A percentile compares a stretch with the other conserved stretches of the same genome.
Conservation (phyloP, 1,140 invertebrate genomes). For the Spodoptera frugiperda region DNA sequence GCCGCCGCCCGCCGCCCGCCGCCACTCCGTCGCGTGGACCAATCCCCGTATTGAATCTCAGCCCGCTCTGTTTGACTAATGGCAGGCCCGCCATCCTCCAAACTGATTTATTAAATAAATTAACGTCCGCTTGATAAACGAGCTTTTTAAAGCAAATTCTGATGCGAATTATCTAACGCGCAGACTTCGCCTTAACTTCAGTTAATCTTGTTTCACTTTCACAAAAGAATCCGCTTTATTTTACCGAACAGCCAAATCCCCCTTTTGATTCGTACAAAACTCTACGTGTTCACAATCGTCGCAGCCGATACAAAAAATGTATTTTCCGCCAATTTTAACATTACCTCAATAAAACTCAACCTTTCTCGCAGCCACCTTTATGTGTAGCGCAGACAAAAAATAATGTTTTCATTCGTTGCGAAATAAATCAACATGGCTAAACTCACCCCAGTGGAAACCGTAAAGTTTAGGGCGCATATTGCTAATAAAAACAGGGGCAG, state of each 20-base stretch:
- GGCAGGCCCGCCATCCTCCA: slow-evolving; percentile 63
- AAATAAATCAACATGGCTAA: slow-evolving; percentile 71
- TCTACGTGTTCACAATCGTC: slow-evolving; percentile 50
- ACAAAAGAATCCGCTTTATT: slow-evolving; percentile 49
- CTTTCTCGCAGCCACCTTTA: slow-evolving; percentile 58
- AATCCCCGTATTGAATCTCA: slow-evolving; percentile 69
- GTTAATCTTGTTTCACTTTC: slow-evolving; percentile 51
- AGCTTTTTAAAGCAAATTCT: slow-evolving; percentile 64
- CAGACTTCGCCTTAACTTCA: slow-evolving; percentile 47
- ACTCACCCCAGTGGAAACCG: slow-evolving; percentile 57
- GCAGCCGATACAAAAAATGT: slow-evolving; percentile 46
- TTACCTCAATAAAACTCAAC: slow-evolving; percentile 59
- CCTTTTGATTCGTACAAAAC: slow-evolving; percentile 53
- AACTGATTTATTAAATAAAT: slow-evolving; percentile 83
- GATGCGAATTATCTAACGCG: slow-evolving; percentile 48
- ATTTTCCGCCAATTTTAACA: slow-evolving; percentile 61
- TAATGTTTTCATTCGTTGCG: slow-evolving; percentile 61
- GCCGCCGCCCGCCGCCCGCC: slow-evolving; percentile 50
- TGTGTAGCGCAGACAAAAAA: slow-evolving; percentile 53
- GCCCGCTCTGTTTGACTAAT: slow-evolving; percentile 70
- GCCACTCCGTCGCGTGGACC: slow-evolving; percentile 54
- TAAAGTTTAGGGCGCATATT: slow-evolving; percentile 65
- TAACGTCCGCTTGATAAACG: slow-evolving; percentile 74
- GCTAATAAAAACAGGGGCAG: slow-evolving; percentile 72
- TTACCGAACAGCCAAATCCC: slow-evolving; percentile 56